Evolutionary conservation across 2,888 invertebrate genomes (phyloP), one percentile per base, ranked within the genome.

Genomic region (Incurvaria masculella): DNA sequence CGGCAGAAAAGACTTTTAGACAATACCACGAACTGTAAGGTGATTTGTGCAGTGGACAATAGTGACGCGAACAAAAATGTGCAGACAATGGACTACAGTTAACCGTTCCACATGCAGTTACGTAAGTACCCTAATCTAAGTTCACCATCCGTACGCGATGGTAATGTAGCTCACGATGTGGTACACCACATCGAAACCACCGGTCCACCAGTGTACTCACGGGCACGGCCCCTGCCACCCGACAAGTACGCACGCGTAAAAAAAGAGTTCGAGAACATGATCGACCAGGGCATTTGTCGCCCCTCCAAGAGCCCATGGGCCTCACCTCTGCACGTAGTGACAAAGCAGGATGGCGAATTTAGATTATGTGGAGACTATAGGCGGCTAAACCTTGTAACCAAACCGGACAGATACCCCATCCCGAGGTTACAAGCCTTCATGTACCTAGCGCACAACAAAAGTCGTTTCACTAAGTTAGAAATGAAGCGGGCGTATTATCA

Each of bases 301-400:
- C 44, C 27, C 16, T 44, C 44, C 8, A 27, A 44, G 11, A 44
- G 44, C 18, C 4, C 21, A 2, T 56, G 57, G 42, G 52, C 27
- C 2, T 53, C 52, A 1, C 52, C 54, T 1, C 43, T 57, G 2
- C 53, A 56, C 19, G 23, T 55, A 17, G 42, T 21, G n/a, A 3
- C 33, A 6, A 44, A 44, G 19, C 56, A 56, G 26, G 46, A 55
- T 21, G 55, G 56, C 1, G 49, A 51, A 2, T 19, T 55, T 11
- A 40, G 56, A n/a, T 51, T 53, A 2, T 65, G 65, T 48, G 68
- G 67, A 4, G 66, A 59, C 52, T 65, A 64, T 49, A 50, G 66
- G 1, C 44, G 42, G 1, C 53, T 64, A 1, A 69, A 64, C 49
- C 48, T 56, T 1, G 48, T 47, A 33, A 63, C 62, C 1, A 48